Percentiles rank a stretch among this genome's conserved stretches.
Evolutionary conservation across 2,113 vertebrate genomes (phyloP).

Genomic region (Clinocottus analis): DNA sequence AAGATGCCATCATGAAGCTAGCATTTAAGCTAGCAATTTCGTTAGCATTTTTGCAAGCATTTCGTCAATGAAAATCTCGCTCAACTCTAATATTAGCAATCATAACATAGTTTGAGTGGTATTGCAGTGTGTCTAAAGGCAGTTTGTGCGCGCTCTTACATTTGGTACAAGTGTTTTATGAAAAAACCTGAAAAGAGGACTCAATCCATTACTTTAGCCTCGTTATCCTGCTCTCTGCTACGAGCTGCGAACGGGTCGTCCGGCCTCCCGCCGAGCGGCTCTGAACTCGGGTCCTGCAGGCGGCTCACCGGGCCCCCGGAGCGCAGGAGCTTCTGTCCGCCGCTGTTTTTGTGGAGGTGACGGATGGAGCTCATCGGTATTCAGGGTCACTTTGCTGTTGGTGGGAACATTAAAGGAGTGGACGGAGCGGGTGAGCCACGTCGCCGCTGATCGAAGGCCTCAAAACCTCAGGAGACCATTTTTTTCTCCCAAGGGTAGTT

Average conservation of each 20-base stretch:
- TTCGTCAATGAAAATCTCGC: no score
- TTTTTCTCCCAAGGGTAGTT: slow-evolving; percentile 13
- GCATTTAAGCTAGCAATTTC: no score
- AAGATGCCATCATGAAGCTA: no score
- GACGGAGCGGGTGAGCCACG: slow-evolving; percentile 55
- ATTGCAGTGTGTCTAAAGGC: no score
- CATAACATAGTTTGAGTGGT: no score
- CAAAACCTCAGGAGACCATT: not conserved
- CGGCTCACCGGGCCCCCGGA: slow-evolving; percentile 39
- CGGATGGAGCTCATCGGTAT: slow-evolving; percentile 74
- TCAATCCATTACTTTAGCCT: no score
- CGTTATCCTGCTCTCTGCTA: slow-evolving; percentile 58
- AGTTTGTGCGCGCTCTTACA: no score
- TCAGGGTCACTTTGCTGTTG: slow-evolving; percentile 65
- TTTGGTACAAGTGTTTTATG: no score
- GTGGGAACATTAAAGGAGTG: slow-evolving; percentile 26
- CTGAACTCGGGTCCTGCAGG: slow-evolving; percentile 50
- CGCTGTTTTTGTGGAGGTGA: slow-evolving; percentile 56
- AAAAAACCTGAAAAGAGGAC: no score
- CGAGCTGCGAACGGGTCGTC: slow-evolving; percentile 32
- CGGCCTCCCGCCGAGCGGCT: slow-evolving; percentile 3
- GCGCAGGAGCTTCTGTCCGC: slow-evolving; percentile 54
- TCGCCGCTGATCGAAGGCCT: slow-evolving; percentile 31
- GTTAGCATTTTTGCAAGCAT: no score
- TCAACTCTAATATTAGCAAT: no score